These are phyloP conservation scores for Drosophila testacea DNA, from an alignment of 2,888 invertebrate species.

Conservation along the genomic window DNA sequence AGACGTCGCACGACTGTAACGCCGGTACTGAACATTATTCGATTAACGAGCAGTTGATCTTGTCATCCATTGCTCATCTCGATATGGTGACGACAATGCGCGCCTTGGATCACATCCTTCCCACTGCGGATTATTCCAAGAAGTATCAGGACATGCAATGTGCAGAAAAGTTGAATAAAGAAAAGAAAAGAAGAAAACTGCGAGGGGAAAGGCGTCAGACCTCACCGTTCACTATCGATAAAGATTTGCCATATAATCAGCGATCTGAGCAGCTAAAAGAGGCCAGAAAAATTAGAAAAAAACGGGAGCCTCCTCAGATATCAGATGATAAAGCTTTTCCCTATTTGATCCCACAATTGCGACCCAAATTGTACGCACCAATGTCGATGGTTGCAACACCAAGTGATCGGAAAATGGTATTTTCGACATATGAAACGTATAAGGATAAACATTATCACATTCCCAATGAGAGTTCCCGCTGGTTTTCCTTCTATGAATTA, in stretches of 20 bases:
- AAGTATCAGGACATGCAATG: slow-evolving; percentile 19
- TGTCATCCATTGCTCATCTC: slow-evolving; percentile 82
- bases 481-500: slow-evolving; percentile 61
- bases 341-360: slow-evolving; percentile 36
- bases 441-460: slow-evolving; percentile 32
- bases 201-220: neutral
- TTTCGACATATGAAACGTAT: slow-evolving; percentile 29
- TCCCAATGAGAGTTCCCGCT: slow-evolving; percentile 55
- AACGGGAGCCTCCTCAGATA: rapidly evolving
- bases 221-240: neutral
- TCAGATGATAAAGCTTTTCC: slow-evolving; percentile 9
- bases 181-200: neutral
- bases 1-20: neutral
- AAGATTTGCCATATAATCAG: neutral
- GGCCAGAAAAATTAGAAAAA: neutral
- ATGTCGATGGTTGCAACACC: neutral
- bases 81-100: slow-evolving; percentile 82
- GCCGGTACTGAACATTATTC: slow-evolving; percentile 35
- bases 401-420: slow-evolving; percentile 1
- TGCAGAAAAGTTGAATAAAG: neutral
- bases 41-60: slow-evolving; percentile 82
- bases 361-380: slow-evolving; percentile 33
- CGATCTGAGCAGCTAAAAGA: neutral
- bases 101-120: slow-evolving; percentile 81
- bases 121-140: slow-evolving; percentile 56